Evolutionary conservation across 2,797 vertebrate species (phyloP), one percentile per base, ranked within the genome.

Genomic region (Sebastes elongatus): DNA sequence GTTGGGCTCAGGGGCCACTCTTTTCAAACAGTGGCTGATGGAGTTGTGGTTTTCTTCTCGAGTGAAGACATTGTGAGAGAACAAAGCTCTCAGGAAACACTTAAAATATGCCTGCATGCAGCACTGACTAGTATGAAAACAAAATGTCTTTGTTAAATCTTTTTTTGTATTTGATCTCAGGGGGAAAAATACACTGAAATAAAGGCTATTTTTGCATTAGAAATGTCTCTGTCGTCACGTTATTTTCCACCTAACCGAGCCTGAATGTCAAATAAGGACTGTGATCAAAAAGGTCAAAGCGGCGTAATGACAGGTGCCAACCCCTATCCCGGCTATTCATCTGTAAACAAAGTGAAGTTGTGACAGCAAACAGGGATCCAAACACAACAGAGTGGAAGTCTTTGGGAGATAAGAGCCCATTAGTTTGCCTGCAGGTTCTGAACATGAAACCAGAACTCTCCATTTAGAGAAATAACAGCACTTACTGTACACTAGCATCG

Each of bases 181-280:
- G 80, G 74, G 74, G 33, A 38, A 74, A 78, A 82, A 75, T 63
- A 70, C 6, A 76, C 10, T 68, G 14, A 72, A 93, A 88, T 94
- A 92, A 94, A 94, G 1, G 33, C 27, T 88, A 91, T 92, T 92
- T 94, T 93, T 89, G 72, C 80, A 91, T 57, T 73, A 71, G 63
- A 46, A 62, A 59, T 42, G 22, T 74, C 23, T 69, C 28, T 75
- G 23, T 13, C 6, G 8, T 70, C 5, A n/a, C 27, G 35, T 69
- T 60, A 33, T 73, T 77, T 10, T 52, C 22, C 10, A 7, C 67
- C 20, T 28, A 46, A 78, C 28, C 1, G n/a, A 78, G 66, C 23
- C 4, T 2, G 20, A 70, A 66, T 62, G 22, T 73, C 63, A 63
- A 16, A 60, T n/a, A 11, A 52, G 32, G 46, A 38, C 42, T 78